Evolutionary conservation across 2,888 invertebrate genomes (phyloP).

Genomic region (Leucoptera coffeella): DNA sequence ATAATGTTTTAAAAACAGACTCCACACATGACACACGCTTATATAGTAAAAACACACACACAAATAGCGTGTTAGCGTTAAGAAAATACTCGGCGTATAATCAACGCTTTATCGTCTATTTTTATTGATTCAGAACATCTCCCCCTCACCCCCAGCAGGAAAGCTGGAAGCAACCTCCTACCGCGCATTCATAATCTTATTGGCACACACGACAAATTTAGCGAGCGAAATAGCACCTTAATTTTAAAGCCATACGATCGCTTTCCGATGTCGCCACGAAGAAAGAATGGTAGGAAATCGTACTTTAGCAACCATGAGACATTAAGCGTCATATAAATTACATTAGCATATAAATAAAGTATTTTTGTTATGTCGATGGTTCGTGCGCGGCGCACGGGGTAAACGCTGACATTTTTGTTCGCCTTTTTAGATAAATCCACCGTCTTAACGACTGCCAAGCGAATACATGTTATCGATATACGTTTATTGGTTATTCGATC

Average conservation of each 20-base stretch:
- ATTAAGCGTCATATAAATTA: slow-evolving; percentile 54
- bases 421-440: slow-evolving; percentile 49
- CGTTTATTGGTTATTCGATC: slow-evolving; percentile 47
- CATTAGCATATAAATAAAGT: slow-evolving; percentile 55
- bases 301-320: slow-evolving; percentile 50
- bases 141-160: slow-evolving; percentile 18
- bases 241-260: slow-evolving; percentile 15
- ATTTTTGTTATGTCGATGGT: slow-evolving; percentile 39
- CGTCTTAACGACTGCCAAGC: slow-evolving; percentile 45
- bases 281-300: slow-evolving; percentile 43
- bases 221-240: slow-evolving; percentile 15
- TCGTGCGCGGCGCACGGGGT: slow-evolving; percentile 26
- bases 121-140: slow-evolving; percentile 42
- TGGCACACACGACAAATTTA: slow-evolving; percentile 15
- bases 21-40: no score
- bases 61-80: no score
- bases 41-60: no score
- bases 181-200: slow-evolving; percentile 52
- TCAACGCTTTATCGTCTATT: slow-evolving; percentile 51
- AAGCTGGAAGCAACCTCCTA: slow-evolving; percentile 47
- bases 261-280: slow-evolving; percentile 11
- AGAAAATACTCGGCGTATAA: slow-evolving; percentile 45
- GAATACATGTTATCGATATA: slow-evolving; percentile 47
- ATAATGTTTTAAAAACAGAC: no score
- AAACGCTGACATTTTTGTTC: slow-evolving; percentile 42